phyloP scores from a whole-genome alignment of 2,797 vertebrate genomes.

The Gallinago nigripennis region DNA sequence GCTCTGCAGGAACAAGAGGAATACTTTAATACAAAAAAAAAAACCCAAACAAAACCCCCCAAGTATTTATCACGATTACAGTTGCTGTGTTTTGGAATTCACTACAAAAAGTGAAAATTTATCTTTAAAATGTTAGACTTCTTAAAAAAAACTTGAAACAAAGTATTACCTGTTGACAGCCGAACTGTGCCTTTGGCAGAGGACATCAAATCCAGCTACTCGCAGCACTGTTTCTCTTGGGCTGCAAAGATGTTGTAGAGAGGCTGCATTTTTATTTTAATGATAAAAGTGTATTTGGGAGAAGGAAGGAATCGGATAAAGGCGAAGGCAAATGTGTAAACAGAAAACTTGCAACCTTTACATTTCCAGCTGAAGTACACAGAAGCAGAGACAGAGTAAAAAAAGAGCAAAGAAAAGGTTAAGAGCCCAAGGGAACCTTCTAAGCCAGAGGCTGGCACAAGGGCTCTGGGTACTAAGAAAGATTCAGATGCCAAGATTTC shows the following conservation, averaged over 20 bases:
- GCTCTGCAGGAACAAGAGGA: background rate
- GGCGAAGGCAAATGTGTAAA: accelerated
- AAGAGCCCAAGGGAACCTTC: background rate
- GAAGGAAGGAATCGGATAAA: background rate
- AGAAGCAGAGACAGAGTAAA: background rate
- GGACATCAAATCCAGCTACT: background rate
- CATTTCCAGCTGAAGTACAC: background rate
- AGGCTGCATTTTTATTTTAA: background rate
- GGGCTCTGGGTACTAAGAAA: background rate
- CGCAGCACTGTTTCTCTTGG: background rate
- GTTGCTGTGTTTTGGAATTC: background rate
- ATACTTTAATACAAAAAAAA: background rate
- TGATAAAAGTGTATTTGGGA: background rate
- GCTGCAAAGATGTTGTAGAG: background rate
- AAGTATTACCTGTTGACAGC: background rate
- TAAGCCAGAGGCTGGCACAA: background rate
- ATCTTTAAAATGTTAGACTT: background rate
- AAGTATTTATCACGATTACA: background rate
- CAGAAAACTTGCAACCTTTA: background rate
- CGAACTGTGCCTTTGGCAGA: background rate
- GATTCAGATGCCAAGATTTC: accelerated
- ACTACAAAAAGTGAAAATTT: background rate
- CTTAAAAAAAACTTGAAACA: background rate
- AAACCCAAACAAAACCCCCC: no score
- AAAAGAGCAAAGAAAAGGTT: background rate